phyloP scores from a whole-genome alignment of 2,797 vertebrate genomes.

The Pangasius krempfi region DNA sequence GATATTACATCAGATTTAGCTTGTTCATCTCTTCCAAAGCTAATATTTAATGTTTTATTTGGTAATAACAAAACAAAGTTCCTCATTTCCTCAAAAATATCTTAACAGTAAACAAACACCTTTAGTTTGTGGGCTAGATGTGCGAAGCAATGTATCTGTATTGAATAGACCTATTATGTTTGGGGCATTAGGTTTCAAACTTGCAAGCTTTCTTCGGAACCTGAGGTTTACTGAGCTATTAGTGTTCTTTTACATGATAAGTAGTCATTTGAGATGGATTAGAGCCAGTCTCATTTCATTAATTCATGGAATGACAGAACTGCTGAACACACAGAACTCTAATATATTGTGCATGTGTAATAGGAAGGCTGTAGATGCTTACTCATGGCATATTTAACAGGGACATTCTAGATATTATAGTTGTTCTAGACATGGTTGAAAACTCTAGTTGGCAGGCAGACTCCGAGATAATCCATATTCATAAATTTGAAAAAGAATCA shows the following conservation, averaged over 20 bases:
- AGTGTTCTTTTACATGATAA: constrained; percentile 27
- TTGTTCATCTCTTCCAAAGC: neutral
- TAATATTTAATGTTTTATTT: constrained; percentile 11
- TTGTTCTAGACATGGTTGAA: neutral
- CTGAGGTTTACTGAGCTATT: constrained; percentile 3
- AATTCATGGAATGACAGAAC: constrained; percentile 26
- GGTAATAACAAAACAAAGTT: neutral
- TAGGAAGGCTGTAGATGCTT: neutral
- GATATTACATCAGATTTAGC: neutral
- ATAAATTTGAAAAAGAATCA: neutral
- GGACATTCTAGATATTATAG: neutral
- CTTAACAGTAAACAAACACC: neutral
- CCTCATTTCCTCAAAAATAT: neutral
- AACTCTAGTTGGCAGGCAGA: neutral
- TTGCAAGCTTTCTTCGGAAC: constrained; percentile 27
- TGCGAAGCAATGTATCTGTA: neutral
- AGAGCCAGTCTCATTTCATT: constrained; percentile 29
- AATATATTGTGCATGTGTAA: neutral
- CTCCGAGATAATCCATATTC: neutral
- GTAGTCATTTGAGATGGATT: constrained; percentile 42
- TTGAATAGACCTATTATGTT: constrained; percentile 1
- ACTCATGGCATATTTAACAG: constrained; percentile 1
- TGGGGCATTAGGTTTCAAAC: neutral
- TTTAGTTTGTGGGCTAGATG: neutral
- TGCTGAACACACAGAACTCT: neutral